Percentiles rank a stretch among this genome's conserved stretches.
phyloP scores from a whole-genome alignment of 1,140 invertebrate species.

The Sycobia sp. region DNA sequence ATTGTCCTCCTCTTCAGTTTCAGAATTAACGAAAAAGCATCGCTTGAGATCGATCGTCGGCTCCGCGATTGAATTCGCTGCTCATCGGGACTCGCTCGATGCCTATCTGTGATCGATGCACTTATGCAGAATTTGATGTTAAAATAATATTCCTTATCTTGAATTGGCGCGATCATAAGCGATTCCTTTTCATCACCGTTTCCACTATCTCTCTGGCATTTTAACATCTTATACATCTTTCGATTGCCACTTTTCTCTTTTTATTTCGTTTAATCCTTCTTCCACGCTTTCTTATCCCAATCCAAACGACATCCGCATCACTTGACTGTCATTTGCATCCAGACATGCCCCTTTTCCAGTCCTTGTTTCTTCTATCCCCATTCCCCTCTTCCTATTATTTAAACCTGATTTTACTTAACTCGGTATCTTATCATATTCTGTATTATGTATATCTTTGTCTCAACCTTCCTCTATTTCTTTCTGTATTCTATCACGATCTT shows the following conservation, averaged over 20 bases:
- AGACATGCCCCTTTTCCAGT: constrained; percentile 5
- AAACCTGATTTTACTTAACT: too few relatives aligned
- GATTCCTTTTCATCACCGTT: constrained; percentile 26
- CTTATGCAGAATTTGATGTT: too few relatives aligned
- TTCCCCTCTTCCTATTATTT: too few relatives aligned
- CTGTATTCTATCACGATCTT: background rate
- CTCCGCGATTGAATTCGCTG: too few relatives aligned
- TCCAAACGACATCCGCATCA: constrained; percentile 18
- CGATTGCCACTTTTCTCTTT: constrained; percentile 10
- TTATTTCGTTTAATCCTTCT: background rate
- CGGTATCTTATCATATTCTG: background rate
- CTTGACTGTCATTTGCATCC: background rate
- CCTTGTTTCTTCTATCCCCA: background rate
- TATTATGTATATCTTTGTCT: background rate
- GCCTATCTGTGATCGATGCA: too few relatives aligned
- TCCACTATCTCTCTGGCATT: constrained; percentile 2
- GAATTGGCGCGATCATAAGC: background rate
- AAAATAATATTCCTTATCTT: too few relatives aligned
- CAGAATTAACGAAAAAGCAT: background rate
- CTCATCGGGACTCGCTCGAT: too few relatives aligned
- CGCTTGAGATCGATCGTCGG: background rate
- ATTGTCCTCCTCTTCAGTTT: constrained; percentile 40
- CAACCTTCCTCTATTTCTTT: background rate
- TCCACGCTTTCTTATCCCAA: background rate
- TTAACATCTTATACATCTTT: constrained; percentile 30